Base-by-base conservation (phyloP, 2,888 invertebrate species). In the Rhabditoides inermis region DNA sequence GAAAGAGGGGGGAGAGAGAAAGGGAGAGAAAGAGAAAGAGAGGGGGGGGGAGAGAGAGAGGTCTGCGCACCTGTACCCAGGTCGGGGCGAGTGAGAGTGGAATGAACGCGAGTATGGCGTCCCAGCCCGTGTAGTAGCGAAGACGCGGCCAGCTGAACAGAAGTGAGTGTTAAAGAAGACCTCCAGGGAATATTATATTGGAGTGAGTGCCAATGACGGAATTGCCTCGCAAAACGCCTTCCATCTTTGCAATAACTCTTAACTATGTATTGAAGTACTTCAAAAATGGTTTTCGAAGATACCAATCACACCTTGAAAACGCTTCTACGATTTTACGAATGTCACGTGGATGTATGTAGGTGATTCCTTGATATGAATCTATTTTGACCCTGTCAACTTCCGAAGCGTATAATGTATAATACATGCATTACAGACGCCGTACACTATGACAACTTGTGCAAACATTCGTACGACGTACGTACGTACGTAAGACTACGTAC, bases 71-170 rank as follows among this genome's bases (percentile, higher is more conserved):
- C 53, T 65, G 63, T n/a, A 60, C 12, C 32, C 45, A 53, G 15
- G 69, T 67, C 10, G 71, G 69, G 20, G 67, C 45, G 25, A 66
- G 49, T 36, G 59, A 59, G 7, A 71, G 47, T 4, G 71, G 71
- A 23, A 71, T 57, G 52, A 71, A 70, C 47, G 68, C 49, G 49
- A 71, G 60, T 7, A 64, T 60, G 4, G 71, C 71, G 44, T 71
- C 71, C 62, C 62, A 66, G 22, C 71, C 71, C 15, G 68, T n/a
- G n/a, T n/a, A n/a, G n/a, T n/a, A n/a, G n/a, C n/a, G n/a, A n/a
- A n/a, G n/a, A n/a, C n/a, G 63, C 37, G 59, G 52, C 48, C 71
- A 67, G 26, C 67, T 60, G 49, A 25, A 64, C 5, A 26, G 20
- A 15, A 30, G 12, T 27, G 10, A 18, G 10, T 26, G 7, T 32